These are phyloP conservation scores for Caenorhabditis tropicalis DNA, from an alignment of 1,140 invertebrate species.

Conservation along the genomic window DNA sequence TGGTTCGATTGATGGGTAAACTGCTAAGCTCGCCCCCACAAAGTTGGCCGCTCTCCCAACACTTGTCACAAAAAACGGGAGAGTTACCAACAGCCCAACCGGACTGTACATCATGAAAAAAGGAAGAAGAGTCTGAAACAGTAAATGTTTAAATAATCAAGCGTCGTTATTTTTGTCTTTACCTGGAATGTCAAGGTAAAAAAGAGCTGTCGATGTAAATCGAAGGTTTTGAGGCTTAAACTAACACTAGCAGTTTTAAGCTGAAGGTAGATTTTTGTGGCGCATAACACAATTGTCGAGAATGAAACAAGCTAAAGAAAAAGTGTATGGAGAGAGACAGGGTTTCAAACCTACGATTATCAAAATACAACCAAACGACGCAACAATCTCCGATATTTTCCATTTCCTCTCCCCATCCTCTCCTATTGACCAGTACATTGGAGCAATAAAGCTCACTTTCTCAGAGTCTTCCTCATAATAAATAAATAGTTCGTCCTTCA, in stretches of 20 bases:
- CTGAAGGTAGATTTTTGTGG: too few species aligned
- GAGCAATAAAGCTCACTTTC: not conserved
- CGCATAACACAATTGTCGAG: too few species aligned
- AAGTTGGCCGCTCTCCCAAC: not conserved
- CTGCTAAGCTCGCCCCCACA: not conserved
- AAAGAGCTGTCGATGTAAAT: too few species aligned
- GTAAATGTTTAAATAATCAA: too few species aligned
- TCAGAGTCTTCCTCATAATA: not conserved
- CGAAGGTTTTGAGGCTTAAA: too few species aligned
- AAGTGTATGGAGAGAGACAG: too few species aligned
- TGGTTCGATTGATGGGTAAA: not conserved
- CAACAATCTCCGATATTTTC: not conserved
- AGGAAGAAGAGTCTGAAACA: not conserved
- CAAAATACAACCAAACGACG: not conserved
- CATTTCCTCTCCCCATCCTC: not conserved
- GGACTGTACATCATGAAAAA: slow-evolving; percentile 14
- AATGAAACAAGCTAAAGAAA: too few species aligned
- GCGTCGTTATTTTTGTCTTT: too few species aligned
- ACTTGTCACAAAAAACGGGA: not conserved
- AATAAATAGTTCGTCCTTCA: not conserved
- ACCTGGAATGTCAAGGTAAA: too few species aligned
- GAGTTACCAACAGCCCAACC: not conserved
- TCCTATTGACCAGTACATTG: not conserved
- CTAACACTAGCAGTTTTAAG: too few species aligned
- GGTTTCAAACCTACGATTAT: not conserved